phyloP scores from a whole-genome alignment of 2,888 invertebrate genomes.

The Mythimna loreyi region DNA sequence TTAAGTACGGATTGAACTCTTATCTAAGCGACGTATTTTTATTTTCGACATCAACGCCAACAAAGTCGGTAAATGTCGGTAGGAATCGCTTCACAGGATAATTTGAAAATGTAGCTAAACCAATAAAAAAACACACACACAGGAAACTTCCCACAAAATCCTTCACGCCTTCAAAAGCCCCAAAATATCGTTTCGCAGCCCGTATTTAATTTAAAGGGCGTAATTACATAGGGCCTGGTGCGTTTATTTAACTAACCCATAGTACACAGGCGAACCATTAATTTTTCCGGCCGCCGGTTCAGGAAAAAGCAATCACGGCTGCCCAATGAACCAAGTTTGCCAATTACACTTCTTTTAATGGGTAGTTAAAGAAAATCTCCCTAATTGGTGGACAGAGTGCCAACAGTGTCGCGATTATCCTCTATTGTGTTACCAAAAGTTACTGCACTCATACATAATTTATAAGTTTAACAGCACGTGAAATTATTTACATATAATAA shows the following conservation, averaged over 20 bases:
- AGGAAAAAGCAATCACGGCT: slow-evolving; percentile 82
- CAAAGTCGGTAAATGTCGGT: background rate
- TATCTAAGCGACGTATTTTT: no score
- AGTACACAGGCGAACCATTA: slow-evolving; percentile 77
- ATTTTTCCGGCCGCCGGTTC: slow-evolving; percentile 78
- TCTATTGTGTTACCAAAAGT: slow-evolving; percentile 65
- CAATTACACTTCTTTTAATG: slow-evolving; percentile 86
- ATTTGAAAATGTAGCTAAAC: background rate
- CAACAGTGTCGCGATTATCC: slow-evolving; percentile 71
- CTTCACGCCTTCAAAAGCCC: slow-evolving; percentile 48
- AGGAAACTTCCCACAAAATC: slow-evolving; percentile 34
- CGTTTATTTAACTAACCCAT: slow-evolving; percentile 72
- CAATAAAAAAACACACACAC: slow-evolving; percentile 13
- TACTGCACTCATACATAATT: slow-evolving; percentile 73
- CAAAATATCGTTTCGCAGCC: slow-evolving; percentile 64
- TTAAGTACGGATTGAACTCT: no score
- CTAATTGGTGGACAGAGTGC: slow-evolving; percentile 78
- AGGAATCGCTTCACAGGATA: background rate
- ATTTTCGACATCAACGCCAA: no score
- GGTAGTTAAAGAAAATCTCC: slow-evolving; percentile 82
- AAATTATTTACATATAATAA: slow-evolving; percentile 61
- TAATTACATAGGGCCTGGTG: slow-evolving; percentile 64
- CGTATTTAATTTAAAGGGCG: slow-evolving; percentile 70
- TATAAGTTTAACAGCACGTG: slow-evolving; percentile 64
- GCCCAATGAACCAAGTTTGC: slow-evolving; percentile 85